These are phyloP conservation scores for Pituophis catenifer DNA, from an alignment of 2,113 vertebrate species.

Conservation along the genomic window DNA sequence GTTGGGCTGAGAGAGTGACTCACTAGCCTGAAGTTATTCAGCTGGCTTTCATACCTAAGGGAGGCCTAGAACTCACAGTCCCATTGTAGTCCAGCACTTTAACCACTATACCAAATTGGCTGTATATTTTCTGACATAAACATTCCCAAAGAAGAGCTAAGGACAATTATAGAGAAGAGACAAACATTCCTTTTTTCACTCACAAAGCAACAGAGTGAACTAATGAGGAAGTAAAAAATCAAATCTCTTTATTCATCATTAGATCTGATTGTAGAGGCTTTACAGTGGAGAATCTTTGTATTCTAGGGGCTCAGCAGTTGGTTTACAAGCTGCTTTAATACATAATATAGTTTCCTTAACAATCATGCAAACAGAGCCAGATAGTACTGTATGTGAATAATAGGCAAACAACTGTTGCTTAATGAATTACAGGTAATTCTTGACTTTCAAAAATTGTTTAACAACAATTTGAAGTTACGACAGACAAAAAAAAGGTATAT, in stretches of 20 bases:
- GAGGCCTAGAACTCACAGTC: neutral
- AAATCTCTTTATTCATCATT: neutral
- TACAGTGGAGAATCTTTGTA: neutral
- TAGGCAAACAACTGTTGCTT: neutral
- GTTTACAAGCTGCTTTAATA: neutral
- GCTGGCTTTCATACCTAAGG: neutral
- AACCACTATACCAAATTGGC: neutral
- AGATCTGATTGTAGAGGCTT: neutral
- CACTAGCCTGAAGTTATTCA: neutral
- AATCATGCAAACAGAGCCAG: neutral
- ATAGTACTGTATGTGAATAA: neutral
- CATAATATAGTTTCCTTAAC: neutral
- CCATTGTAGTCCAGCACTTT: neutral
- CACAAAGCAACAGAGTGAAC: neutral
- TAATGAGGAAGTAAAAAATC: neutral
- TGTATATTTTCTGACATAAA: neutral
- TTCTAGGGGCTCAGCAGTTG: neutral
- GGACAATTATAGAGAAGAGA: neutral
- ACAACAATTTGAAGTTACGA: neutral
- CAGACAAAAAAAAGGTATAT: too few relatives aligned
- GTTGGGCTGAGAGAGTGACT: neutral
- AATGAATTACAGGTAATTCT: neutral
- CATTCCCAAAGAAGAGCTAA: neutral
- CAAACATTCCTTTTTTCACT: neutral
- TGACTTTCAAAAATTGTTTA: neutral